These are phyloP conservation scores for Halocynthia roretzi DNA, from an alignment of 23 tunicate genomes.

Conservation along the genomic window DNA sequence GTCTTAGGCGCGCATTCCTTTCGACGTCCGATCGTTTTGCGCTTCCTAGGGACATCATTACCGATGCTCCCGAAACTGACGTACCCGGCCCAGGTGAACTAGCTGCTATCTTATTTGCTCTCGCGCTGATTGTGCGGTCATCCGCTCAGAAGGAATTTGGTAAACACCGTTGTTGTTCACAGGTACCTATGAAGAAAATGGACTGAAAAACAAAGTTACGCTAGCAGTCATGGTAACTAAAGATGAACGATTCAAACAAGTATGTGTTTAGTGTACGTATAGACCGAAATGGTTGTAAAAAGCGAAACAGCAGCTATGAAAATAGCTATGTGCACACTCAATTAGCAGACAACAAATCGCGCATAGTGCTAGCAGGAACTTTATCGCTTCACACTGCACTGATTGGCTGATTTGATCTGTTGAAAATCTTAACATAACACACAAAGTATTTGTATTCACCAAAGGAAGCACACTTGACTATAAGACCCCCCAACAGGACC, in stretches of 20 bases:
- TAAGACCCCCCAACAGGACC: no score
- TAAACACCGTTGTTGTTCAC: neutral
- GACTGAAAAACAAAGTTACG: constrained; percentile 43
- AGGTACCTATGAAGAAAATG: constrained; percentile 60
- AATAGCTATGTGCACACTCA: no score
- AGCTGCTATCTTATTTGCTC: neutral
- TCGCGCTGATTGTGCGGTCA: neutral
- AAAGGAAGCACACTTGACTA: no score
- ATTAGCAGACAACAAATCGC: no score
- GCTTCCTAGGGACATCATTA: constrained; percentile 43
- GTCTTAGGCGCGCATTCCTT: constrained; percentile 57
- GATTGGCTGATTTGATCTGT: no score
- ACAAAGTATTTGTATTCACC: no score
- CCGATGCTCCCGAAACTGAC: constrained; percentile 50
- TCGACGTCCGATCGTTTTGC: constrained; percentile 74
- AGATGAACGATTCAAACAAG: constrained; percentile 64
- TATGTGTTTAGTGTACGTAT: neutral
- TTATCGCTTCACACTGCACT: no score
- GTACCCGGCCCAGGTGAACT: constrained; percentile 80
- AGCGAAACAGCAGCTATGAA: no score
- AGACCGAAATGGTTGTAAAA: no score
- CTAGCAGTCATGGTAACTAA: constrained; percentile 75
- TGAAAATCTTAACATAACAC: no score
- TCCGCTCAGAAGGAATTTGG: no score
- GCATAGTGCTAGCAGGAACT: no score